Conservation (phyloP, 1,140 invertebrate species). For the Zaprionus davidi region DNA sequence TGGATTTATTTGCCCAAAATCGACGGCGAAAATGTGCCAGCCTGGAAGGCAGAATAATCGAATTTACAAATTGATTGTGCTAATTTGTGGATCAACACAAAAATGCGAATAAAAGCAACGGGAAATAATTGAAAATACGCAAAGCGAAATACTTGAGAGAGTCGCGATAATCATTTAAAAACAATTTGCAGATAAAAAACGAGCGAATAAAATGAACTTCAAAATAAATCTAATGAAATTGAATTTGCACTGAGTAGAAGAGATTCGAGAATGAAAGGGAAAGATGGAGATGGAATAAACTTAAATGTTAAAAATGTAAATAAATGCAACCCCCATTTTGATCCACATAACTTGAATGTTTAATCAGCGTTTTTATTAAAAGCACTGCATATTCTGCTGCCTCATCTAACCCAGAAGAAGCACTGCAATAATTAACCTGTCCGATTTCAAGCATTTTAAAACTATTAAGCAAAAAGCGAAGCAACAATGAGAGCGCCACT, state of each 20-base stretch:
- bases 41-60: slow-evolving; percentile 11
- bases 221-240: slow-evolving; percentile 8
- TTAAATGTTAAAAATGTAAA: background rate
- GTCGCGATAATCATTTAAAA: slow-evolving; percentile 13
- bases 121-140: slow-evolving; percentile 21
- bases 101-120: slow-evolving; percentile 7
- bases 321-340: background rate
- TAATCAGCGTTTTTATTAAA: too few relatives aligned
- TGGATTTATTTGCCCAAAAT: slow-evolving; percentile 37
- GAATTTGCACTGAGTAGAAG: background rate
- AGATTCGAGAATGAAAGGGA: too few relatives aligned
- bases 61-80: slow-evolving; percentile 50
- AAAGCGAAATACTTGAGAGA: slow-evolving; percentile 11
- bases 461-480: background rate
- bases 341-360: too few relatives aligned
- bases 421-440: slow-evolving; percentile 1
- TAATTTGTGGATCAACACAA: slow-evolving; percentile 39
- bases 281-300: too few relatives aligned
- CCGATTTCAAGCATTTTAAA: slow-evolving; percentile 1
- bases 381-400: background rate
- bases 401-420: background rate
- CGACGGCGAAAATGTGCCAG: slow-evolving; percentile 2
- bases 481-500: background rate
- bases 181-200: slow-evolving; percentile 26
- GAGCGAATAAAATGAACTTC: slow-evolving; percentile 1